Evolutionary conservation across 2,888 invertebrate species (phyloP), one percentile per base, ranked within the genome.

Genomic region (Buathra laborator): DNA sequence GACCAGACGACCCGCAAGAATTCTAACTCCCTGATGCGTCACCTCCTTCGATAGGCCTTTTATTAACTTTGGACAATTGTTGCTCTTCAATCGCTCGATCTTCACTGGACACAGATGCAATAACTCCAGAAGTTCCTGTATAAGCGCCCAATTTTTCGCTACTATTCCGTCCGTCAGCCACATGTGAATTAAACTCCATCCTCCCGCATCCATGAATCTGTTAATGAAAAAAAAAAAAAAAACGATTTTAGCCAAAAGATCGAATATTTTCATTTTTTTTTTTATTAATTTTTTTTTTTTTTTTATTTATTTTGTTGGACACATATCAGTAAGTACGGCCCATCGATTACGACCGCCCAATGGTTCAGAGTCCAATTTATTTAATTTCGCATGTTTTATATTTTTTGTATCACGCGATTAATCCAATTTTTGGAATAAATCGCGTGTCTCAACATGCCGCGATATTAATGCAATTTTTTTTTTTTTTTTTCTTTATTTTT

Each of bases 91-190:
- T 87, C 98, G 95, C 91, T 98, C 97, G 76, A 99, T 97, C 92
- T 98, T 98, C 74, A 99, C 98, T 10, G 99, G 99, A 88, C 99
- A 97, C 67, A 97, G 94, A 70, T 98, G 94, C 77, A 99, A 95
- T 44, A 99, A 95, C 93, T 97, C 97, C 87, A 99, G 94, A 82
- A 99, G 95, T 94, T 99, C 98, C 90, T 96, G 96, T 16, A 99
- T 97, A 64, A 99, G 95, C 10, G 98, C 97, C 96, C 97, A 97
- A 94, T 99, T 98, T 93, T 97, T 96, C 9, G 96, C 96, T 16
- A 96, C 95, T 86, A 97, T 97, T 74, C 97, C 97, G 93, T 98
- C 98, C 81, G 97, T 97, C 74, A 99, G 94, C 99, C 99, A 99
- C 90, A 96, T 96, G 91, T 98, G 97, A 66, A 98, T 96, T 81